phyloP scores from a whole-genome alignment of 1,140 invertebrate species.

The Cotesia glomerata region DNA sequence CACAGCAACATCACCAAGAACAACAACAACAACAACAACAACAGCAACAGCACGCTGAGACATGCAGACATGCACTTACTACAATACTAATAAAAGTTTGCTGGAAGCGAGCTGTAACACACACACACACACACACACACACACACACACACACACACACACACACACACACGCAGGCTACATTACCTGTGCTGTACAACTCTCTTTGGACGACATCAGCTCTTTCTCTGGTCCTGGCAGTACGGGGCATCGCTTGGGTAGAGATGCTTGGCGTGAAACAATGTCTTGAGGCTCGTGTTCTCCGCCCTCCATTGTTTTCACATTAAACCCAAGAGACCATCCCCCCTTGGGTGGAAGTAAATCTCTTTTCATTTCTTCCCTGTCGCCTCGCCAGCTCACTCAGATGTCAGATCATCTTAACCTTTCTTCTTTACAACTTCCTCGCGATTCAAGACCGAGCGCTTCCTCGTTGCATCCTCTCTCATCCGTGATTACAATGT shows the following conservation, averaged over 20 bases:
- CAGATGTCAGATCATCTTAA: conserved; percentile 9
- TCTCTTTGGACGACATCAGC: neutral
- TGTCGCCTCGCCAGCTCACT: neutral
- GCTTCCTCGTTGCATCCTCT: conserved; percentile 21
- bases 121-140: no score
- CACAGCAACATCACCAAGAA: no score
- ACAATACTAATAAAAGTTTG: no score
- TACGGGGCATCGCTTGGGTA: neutral
- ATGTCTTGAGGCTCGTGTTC: conserved; percentile 31
- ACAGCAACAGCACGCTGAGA: neutral
- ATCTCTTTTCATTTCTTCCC: neutral
- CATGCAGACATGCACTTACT: no score
- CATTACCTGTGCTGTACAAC: neutral
- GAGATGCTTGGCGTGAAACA: conserved; percentile 32
- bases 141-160: no score
- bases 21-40: no score
- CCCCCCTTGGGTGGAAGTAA: neutral
- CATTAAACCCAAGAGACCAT: conserved; percentile 14
- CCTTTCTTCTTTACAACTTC: conserved; percentile 23
- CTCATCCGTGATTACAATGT: conserved; percentile 20
- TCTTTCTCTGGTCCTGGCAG: no score
- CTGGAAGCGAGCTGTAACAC: no score
- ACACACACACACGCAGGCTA: no score
- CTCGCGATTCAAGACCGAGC: neutral
- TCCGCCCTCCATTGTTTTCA: conserved; percentile 34